phyloP scores from a whole-genome alignment of 2,113 vertebrate genomes.

The Zosterops pallidus region DNA sequence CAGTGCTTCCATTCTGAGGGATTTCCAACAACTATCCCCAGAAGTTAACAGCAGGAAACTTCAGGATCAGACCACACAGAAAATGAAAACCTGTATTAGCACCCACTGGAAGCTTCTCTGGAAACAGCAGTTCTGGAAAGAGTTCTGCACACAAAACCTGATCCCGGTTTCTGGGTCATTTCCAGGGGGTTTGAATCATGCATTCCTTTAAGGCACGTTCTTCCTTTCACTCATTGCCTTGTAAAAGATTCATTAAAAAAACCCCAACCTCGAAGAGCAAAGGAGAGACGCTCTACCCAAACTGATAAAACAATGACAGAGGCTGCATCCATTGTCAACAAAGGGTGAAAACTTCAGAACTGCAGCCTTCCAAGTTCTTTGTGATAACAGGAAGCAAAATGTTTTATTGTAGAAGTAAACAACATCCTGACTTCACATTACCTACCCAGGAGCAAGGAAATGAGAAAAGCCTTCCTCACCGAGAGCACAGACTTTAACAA shows the following conservation, averaged over 20 bases:
- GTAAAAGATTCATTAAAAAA: background rate
- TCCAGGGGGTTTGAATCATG: background rate
- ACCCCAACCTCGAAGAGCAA: background rate
- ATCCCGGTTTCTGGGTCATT: background rate
- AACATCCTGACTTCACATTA: background rate
- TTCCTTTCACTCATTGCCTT: background rate
- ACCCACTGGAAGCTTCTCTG: slow-evolving; percentile 37
- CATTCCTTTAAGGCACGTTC: background rate
- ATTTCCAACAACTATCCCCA: background rate
- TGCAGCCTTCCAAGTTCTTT: background rate
- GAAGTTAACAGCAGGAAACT: background rate
- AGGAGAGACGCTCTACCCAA: background rate
- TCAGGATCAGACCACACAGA: background rate
- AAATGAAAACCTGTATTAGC: background rate
- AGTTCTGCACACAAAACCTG: background rate
- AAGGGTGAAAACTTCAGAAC: slow-evolving; percentile 12
- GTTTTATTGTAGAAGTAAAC: slow-evolving; percentile 4
- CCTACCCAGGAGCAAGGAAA: background rate
- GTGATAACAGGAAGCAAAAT: slow-evolving; percentile 22
- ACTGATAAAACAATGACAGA: background rate
- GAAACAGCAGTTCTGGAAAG: background rate
- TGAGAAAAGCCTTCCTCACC: background rate
- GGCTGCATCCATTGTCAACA: background rate
- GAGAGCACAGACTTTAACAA: background rate
- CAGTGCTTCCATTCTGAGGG: fast-evolving